Evolutionary conservation across 2,888 invertebrate genomes (phyloP).

Genomic region (Hipparchia sbordonii): DNA sequence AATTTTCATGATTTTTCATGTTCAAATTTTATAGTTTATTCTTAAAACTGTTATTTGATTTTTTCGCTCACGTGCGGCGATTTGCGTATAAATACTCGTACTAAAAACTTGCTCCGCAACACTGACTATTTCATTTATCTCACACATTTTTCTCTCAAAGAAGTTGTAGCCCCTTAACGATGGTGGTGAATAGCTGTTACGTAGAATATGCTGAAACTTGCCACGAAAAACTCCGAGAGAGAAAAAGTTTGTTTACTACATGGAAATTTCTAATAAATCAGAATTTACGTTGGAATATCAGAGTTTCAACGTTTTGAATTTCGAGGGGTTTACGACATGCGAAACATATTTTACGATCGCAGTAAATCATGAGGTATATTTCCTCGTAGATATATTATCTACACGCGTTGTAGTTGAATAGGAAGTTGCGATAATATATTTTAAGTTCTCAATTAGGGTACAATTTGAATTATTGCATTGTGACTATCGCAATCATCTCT

Average conservation of each 20-base stretch:
- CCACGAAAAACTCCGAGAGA: background rate
- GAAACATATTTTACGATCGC: conserved; percentile 29
- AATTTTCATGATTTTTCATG: too few relatives aligned
- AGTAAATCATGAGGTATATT: conserved; percentile 20
- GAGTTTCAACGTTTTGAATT: conserved; percentile 28
- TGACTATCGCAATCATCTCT: too few relatives aligned
- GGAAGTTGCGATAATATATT: background rate
- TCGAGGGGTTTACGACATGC: conserved; percentile 31
- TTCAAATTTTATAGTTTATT: background rate
- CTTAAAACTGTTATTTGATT: too few relatives aligned
- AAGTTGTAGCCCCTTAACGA: too few relatives aligned
- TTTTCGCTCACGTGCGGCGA: too few relatives aligned
- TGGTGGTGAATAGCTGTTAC: background rate
- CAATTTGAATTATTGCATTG: background rate
- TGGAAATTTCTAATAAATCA: conserved; percentile 14
- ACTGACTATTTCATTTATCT: too few relatives aligned
- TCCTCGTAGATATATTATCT: background rate
- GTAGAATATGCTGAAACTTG: background rate
- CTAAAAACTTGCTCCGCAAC: too few relatives aligned
- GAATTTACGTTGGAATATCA: conserved; percentile 12
- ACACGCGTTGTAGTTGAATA: background rate
- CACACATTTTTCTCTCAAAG: too few relatives aligned
- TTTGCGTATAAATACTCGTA: too few relatives aligned
- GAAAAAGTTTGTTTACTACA: conserved; percentile 8
- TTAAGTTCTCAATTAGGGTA: background rate